Conservation (phyloP, 2,797 vertebrate genomes). For the Notolabrus celidotus region DNA sequence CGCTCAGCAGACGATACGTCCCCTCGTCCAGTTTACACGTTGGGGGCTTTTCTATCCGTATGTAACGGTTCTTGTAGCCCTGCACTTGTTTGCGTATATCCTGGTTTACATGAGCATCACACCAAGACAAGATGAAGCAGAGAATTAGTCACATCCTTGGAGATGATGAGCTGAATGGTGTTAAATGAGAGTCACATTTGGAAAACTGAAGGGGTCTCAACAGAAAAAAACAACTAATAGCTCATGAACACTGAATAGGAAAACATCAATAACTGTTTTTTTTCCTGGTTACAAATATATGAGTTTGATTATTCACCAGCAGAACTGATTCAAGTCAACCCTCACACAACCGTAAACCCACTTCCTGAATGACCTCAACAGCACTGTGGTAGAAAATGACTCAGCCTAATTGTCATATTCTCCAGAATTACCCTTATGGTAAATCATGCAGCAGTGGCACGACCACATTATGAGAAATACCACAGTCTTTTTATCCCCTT, state of each 20-base stretch:
- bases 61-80: conserved; percentile 83
- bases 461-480: background rate
- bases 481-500: background rate
- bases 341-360: conserved; percentile 14
- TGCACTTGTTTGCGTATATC: conserved; percentile 85
- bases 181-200: background rate
- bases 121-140: conserved; percentile 7
- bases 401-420: conserved; percentile 1
- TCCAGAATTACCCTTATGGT: conserved; percentile 3
- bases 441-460: conserved; percentile 6
- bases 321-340: conserved; percentile 19
- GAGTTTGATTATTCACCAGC: conserved; percentile 21
- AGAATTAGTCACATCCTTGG: background rate
- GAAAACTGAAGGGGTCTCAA: background rate
- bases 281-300: no score
- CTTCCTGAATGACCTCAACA: conserved; percentile 23
- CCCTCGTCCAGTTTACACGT: conserved; percentile 88
- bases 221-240: background rate
- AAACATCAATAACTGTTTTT: conserved; percentile 8
- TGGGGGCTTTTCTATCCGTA: conserved; percentile 88
- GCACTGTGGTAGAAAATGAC: background rate
- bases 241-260: no score
- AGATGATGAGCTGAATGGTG: background rate
- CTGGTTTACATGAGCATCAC: conserved; percentile 68
- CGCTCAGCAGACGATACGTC: conserved; percentile 86